phyloP scores from a whole-genome alignment of 2,888 invertebrate genomes.

The Tineola bisselliella region DNA sequence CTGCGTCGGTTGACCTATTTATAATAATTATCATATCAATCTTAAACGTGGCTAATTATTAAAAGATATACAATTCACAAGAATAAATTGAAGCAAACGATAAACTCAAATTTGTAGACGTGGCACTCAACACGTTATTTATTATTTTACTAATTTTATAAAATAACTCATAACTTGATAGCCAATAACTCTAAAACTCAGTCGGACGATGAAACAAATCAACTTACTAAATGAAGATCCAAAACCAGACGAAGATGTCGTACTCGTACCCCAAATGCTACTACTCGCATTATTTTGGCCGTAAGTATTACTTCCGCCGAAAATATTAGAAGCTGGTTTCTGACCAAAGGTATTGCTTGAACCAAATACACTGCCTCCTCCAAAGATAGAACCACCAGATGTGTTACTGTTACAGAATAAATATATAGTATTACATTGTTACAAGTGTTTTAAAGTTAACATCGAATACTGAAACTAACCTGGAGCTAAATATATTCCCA shows the following conservation, averaged over 20 bases:
- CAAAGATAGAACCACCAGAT: conserved; percentile 40
- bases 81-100: too few relatives aligned
- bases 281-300: conserved; percentile 27
- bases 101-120: too few relatives aligned
- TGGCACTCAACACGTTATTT: too few relatives aligned
- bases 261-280: conserved; percentile 43
- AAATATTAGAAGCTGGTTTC: conserved; percentile 35
- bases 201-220: too few relatives aligned
- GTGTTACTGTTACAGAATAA: conserved; percentile 20
- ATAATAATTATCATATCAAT: too few relatives aligned
- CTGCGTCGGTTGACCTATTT: conserved; percentile 41
- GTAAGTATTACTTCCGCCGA: conserved; percentile 45
- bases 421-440: neutral
- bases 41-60: too few relatives aligned
- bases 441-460: neutral
- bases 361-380: conserved; percentile 20
- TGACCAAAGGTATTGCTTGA: neutral
- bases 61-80: too few relatives aligned
- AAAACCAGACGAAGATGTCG: conserved; percentile 30
- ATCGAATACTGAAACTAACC: conserved; percentile 26
- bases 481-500: conserved; percentile 48
- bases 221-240: conserved; percentile 46
- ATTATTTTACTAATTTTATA: too few relatives aligned
- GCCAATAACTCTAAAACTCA: too few relatives aligned
- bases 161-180: too few relatives aligned